A percentile compares a stretch with the other conserved stretches of the same genome.
These are phyloP conservation scores for Vanessa cardui DNA, from an alignment of 2,888 invertebrate species.

Conservation along the genomic window DNA sequence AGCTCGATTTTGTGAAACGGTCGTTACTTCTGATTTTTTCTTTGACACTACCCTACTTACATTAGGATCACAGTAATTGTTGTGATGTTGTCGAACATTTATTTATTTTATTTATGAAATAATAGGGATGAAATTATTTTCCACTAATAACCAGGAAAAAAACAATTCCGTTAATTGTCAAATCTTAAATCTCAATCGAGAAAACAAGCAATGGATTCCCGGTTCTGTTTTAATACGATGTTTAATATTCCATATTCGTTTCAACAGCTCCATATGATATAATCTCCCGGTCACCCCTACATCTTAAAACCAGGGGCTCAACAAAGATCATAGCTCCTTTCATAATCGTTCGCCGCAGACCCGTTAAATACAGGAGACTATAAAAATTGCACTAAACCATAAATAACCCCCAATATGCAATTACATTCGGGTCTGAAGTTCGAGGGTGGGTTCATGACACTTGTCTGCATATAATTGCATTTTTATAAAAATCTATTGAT, in stretches of 20 bases:
- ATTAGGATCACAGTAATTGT: too few relatives aligned
- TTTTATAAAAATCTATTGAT: conserved; percentile 34
- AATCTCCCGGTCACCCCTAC: conserved; percentile 43
- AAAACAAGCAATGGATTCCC: background rate
- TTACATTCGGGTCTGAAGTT: conserved; percentile 53
- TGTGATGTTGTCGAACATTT: too few relatives aligned
- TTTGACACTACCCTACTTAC: too few relatives aligned
- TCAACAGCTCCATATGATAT: conserved; percentile 38
- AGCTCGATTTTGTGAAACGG: too few relatives aligned
- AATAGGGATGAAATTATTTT: too few relatives aligned
- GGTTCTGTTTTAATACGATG: background rate
- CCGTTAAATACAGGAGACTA: conserved; percentile 75
- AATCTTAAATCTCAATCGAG: too few relatives aligned
- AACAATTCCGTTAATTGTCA: too few relatives aligned
- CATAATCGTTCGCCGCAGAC: conserved; percentile 71
- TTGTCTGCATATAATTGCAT: conserved; percentile 42
- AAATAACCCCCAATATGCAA: conserved; percentile 72
- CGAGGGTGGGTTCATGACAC: conserved; percentile 41
- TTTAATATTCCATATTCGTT: conserved; percentile 7
- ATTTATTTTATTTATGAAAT: too few relatives aligned
- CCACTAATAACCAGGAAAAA: too few relatives aligned
- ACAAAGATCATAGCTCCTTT: conserved; percentile 66
- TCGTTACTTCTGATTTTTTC: too few relatives aligned
- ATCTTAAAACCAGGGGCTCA: conserved; percentile 54
- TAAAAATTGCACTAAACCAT: conserved; percentile 76